Evolutionary conservation across 1,140 invertebrate genomes (phyloP), one percentile per base, ranked within the genome.

Genomic region (Orussus abietinus): DNA sequence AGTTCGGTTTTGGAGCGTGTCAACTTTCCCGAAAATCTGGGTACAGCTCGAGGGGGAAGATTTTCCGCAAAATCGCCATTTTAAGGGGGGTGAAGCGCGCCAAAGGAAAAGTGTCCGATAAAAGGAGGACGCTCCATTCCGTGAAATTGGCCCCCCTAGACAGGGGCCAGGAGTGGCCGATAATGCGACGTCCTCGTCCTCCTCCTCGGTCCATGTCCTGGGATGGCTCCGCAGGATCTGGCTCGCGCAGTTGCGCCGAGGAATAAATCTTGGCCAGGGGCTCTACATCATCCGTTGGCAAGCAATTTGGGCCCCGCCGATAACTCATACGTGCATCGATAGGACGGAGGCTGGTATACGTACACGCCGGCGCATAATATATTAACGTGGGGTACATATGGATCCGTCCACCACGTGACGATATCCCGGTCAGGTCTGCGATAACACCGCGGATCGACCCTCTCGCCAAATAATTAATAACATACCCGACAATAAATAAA

Each of bases 311-410:
- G 64, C 57, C 59, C 57, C 45, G 60, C 45, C 64, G 66, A 70
- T 70, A 69, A 70, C 62, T 70, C 64, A 70, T 70, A 70, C 66
- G 59, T 60, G 63, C 66, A 68, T 69, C 67, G 63, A 71, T 71
- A 69, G 58, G 53, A 52, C 52, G 49, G 18, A 41, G 28, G 42
- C 44, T 47, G 38, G 51, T 57, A 51, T 49, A 50, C 59, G 50
- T 53, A n/a, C n/a, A n/a, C n/a, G n/a, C n/a, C n/a, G n/a, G n/a
- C n/a, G 58, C 53, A 54, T 59, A 57, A 62, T 62, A 51, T 59
- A 62, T 64, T 59, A 58, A n/a, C 49, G 53, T 44, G n/a, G n/a
- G n/a, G n/a, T n/a, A n/a, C n/a, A n/a, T n/a, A n/a, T n/a, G n/a
- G n/a, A n/a, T n/a, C n/a, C n/a, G n/a, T n/a, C n/a, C n/a, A n/a